These are phyloP conservation scores for Arbacia lixula DNA, from an alignment of 53 echinoderm and acorn worm species.

Conservation along the genomic window DNA sequence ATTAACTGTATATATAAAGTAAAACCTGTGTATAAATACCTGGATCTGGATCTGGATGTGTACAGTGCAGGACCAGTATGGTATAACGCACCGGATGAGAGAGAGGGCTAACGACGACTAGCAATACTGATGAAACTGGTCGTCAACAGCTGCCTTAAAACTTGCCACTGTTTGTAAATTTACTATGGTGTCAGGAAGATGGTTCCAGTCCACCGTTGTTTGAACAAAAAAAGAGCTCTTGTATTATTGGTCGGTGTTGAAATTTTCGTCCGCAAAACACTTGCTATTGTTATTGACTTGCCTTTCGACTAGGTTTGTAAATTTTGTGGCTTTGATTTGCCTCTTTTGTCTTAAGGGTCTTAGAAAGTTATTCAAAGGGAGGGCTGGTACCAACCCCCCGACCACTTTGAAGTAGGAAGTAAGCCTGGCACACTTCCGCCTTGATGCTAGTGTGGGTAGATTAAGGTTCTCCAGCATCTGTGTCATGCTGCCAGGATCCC, in stretches of 20 bases:
- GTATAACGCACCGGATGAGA: background rate
- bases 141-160: no score
- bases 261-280: background rate
- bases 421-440: background rate
- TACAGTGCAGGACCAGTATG: constrained; percentile 1
- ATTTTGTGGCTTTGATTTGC: background rate
- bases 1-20: no score
- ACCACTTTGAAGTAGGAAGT: constrained; percentile 22
- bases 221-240: background rate
- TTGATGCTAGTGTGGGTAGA: constrained; percentile 5
- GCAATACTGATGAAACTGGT: background rate
- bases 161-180: background rate
- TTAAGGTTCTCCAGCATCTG: constrained; percentile 10
- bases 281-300: constrained; percentile 3
- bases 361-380: background rate
- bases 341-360: background rate
- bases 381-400: constrained; percentile 22
- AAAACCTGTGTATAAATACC: no score
- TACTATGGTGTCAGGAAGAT: constrained; percentile 16
- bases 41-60: constrained; percentile 28
- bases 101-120: background rate
- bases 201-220: constrained; percentile 13
- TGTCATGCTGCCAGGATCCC: constrained; percentile 28
- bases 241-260: background rate
- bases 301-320: constrained; percentile 1